These are phyloP conservation scores for Nothobranchius furzeri DNA, from an alignment of 2,113 vertebrate species.

Conservation along the genomic window DNA sequence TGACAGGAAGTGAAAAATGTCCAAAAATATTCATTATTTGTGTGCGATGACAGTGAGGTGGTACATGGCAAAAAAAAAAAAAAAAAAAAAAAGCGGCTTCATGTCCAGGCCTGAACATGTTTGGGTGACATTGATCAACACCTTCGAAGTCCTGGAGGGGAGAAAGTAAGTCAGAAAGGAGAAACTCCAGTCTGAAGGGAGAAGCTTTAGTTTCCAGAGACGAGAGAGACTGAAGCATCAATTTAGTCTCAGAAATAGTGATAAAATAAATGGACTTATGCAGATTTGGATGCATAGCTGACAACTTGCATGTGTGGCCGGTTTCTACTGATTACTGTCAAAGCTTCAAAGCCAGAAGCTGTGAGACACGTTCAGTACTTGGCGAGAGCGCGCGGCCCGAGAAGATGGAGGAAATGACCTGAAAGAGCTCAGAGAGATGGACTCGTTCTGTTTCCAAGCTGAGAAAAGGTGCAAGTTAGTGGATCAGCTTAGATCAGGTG, in stretches of 20 bases:
- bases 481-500: no score
- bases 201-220: background rate
- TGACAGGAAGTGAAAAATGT: background rate
- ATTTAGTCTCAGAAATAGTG: background rate
- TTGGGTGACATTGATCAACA: slow-evolving; percentile 49
- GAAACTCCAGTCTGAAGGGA: slow-evolving; percentile 34
- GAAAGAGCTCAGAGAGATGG: no score
- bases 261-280: no score
- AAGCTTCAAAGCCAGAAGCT: background rate
- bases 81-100: background rate
- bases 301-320: no score
- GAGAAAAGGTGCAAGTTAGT: background rate
- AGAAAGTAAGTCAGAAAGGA: slow-evolving; percentile 29
- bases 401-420: background rate
- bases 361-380: background rate
- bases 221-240: background rate
- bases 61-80: background rate
- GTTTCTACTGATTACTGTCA: background rate
- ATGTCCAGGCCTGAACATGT: slow-evolving; percentile 33
- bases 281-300: no score
- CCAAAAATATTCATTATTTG: background rate
- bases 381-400: background rate
- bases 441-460: no score
- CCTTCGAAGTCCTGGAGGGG: slow-evolving; percentile 28
- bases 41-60: background rate